Base-by-base conservation (phyloP, 2,797 vertebrate species). In the Peromyscus nudipes region DNA sequence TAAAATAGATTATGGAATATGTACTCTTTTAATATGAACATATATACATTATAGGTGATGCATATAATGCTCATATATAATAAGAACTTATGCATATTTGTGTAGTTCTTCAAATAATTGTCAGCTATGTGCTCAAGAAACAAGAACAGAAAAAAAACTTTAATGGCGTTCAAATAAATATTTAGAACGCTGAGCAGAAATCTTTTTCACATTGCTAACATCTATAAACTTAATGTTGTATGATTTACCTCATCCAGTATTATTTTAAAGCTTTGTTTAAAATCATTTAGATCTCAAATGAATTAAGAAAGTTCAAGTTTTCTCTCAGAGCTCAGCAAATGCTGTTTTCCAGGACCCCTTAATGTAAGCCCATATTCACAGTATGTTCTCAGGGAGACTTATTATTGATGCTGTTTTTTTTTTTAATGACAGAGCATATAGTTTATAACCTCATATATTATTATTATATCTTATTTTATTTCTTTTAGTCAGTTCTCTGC, bases 201-300 rank as follows among this genome's bases (percentile, higher is more conserved):
- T 40, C 0, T 37, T 60, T 46, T 67, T 91, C 80, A 79, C 13
- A 69, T 21, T 93, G 43, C 0, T 27, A 0, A 71, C 0, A 5
- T 8, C 40, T 91, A 81, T 10, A 80, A 95, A 52, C 37, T 76
- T 89, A 49, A 29, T 69, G 85, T 65, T 84, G 27, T 77, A 57
- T 43, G 6, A 43, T 76, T 23, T 25, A 43, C 5, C 71, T 89
- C 87, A 95, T 19, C n/a, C 87, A 95, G 55, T 16, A 14, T 82
- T 7, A 92, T 75, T 81, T 91, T 52, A 80, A 73, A 57, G 21
- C 7, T 84, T 52, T 21, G 2, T 52, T 93, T 86, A 67, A 79
- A 71, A 94, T 73, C 6, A 73, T 64, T 92, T 93, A 89, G 6
- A 77, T 46, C 37, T 5, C 17, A 94, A 89, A 91, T n/a, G 12